Percentiles rank a stretch among this genome's conserved stretches.
Conservation (phyloP, 2,888 invertebrate genomes). For the Didymodactylos carnosus region DNA sequence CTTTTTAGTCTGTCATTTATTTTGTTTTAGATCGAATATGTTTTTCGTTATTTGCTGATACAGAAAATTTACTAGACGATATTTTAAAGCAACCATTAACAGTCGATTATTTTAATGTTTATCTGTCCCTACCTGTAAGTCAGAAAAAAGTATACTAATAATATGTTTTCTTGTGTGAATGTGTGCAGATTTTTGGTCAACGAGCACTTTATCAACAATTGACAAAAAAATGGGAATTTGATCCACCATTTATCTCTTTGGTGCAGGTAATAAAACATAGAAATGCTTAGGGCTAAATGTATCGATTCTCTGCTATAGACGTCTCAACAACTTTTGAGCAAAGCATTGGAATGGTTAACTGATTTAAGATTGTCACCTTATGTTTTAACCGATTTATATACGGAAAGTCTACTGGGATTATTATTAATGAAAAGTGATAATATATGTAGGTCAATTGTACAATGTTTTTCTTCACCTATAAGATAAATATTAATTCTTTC, state of each 20-base stretch:
- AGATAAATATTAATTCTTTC: neutral
- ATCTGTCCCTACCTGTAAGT: neutral
- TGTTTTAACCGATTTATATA: neutral
- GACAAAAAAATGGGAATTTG: neutral
- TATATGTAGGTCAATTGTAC: neutral
- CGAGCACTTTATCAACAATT: neutral
- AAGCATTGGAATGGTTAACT: neutral
- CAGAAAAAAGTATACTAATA: neutral
- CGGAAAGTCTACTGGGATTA: neutral
- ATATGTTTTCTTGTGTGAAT: neutral
- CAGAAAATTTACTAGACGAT: neutral
- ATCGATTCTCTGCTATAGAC: neutral
- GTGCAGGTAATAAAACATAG: neutral
- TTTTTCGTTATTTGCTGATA: neutral
- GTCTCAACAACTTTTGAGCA: neutral
- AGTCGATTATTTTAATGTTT: neutral
- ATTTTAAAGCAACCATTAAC: neutral
- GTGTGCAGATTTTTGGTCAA: neutral
- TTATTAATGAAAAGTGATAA: neutral
- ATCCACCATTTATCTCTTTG: neutral
- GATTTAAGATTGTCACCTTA: neutral
- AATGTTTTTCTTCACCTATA: neutral
- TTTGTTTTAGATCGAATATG: neutral
- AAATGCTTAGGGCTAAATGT: neutral
- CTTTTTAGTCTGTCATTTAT: too few relatives aligned